Evolutionary conservation across 1,140 invertebrate species (phyloP).

Genomic region (Megathymus violae): DNA sequence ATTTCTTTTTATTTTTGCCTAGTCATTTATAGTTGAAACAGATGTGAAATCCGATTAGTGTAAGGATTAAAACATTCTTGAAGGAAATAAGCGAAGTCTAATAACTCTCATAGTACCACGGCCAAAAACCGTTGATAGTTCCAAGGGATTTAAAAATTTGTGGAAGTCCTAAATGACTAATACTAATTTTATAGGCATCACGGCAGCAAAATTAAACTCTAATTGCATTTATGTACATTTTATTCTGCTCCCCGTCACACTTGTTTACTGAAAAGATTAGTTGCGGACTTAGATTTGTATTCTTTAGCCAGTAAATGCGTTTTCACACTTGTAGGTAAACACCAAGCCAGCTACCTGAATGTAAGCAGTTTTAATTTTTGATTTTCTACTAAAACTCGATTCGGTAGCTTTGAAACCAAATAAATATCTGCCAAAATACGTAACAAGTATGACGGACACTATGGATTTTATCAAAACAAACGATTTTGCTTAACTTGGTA

Average conservation of each 20-base stretch:
- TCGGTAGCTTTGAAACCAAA: no score
- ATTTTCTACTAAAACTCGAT: conserved; percentile 6
- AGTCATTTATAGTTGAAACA: neutral
- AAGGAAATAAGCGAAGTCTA: no score
- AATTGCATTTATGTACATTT: conserved; percentile 50
- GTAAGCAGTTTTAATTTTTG: conserved; percentile 33
- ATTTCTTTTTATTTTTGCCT: neutral
- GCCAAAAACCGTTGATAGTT: no score
- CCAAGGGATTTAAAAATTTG: no score
- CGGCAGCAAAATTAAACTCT: no score
- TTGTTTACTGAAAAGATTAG: conserved; percentile 53
- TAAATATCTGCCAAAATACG: no score
- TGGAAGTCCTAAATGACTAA: conserved; percentile 40
- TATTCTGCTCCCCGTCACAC: conserved; percentile 42
- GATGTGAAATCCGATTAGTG: conserved; percentile 7
- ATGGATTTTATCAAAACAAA: no score
- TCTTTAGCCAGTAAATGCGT: conserved; percentile 61
- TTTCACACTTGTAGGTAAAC: conserved; percentile 54
- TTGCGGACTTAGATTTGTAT: conserved; percentile 49
- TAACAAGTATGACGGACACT: no score
- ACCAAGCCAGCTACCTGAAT: conserved; percentile 53
- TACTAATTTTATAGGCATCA: no score
- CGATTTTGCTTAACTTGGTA: no score
- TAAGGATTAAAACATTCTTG: no score
- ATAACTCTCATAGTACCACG: no score